Evolutionary conservation across 2,888 invertebrate genomes (phyloP).

Genomic region (Antitype chi): DNA sequence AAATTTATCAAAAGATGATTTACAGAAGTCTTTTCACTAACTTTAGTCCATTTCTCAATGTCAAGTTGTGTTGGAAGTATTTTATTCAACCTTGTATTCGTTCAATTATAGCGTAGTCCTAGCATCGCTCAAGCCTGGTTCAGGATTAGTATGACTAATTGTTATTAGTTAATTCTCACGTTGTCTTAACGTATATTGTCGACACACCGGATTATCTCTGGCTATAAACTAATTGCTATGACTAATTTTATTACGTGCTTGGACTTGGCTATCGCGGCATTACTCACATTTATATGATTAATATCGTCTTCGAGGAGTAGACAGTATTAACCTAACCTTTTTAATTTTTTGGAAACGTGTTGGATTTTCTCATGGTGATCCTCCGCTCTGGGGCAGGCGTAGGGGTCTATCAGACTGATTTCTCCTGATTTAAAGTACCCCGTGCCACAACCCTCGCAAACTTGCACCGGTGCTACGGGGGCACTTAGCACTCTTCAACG

Average conservation of each 20-base stretch:
- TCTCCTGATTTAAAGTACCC: no score
- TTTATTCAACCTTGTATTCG: conserved; percentile 42
- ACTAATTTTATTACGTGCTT: conserved; percentile 43
- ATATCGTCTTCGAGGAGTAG: background rate
- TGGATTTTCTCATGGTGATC: no score
- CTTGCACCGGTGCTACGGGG: no score
- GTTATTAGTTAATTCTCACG: conserved; percentile 39
- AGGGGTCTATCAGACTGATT: no score
- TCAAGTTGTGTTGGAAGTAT: conserved; percentile 39
- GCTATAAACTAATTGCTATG: conserved; percentile 24
- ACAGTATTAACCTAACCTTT: no score
- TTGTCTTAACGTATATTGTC: conserved; percentile 19
- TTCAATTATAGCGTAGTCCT: conserved; percentile 29
- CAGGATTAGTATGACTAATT: conserved; percentile 46
- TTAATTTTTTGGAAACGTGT: no score
- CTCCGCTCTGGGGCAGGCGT: no score
- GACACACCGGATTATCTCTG: conserved; percentile 27
- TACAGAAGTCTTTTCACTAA: conserved; percentile 41
- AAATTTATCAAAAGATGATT: conserved; percentile 52
- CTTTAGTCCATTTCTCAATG: conserved; percentile 52
- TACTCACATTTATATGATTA: conserved; percentile 7
- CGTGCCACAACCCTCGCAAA: no score
- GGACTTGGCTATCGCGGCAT: background rate
- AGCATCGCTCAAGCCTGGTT: conserved; percentile 22
- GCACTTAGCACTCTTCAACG: no score